These are phyloP conservation scores for Drosophila kurseongensis DNA, from an alignment of 1,140 invertebrate genomes.

Conservation along the genomic window DNA sequence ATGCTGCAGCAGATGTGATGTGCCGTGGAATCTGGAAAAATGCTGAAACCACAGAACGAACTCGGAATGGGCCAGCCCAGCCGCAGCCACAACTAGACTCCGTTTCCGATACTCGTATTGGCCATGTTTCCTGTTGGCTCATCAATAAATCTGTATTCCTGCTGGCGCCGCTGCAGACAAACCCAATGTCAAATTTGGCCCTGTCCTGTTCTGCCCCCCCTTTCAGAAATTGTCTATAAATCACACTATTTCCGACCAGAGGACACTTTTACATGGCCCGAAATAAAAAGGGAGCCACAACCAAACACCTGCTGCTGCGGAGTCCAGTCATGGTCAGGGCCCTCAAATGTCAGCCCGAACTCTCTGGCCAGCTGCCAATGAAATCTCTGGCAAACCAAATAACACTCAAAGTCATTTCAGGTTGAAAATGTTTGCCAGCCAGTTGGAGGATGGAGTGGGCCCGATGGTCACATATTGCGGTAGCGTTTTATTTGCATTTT, in stretches of 20 bases:
- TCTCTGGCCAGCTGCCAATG: conserved; percentile 73
- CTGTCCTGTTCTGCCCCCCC: background rate
- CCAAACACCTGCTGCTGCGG: conserved; percentile 71
- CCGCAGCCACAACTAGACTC: conserved; percentile 35
- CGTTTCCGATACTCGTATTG: conserved; percentile 48
- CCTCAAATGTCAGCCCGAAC: conserved; percentile 31
- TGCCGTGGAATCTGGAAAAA: conserved; percentile 25
- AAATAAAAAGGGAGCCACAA: conserved; percentile 26
- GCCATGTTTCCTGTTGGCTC: conserved; percentile 68
- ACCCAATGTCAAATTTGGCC: conserved; percentile 46
- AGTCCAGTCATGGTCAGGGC: conserved; percentile 47
- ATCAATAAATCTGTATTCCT: conserved; percentile 78
- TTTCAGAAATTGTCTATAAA: conserved; percentile 62
- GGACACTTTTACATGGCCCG: conserved; percentile 24
- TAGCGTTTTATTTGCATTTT: conserved; percentile 76
- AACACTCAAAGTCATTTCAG: conserved; percentile 80
- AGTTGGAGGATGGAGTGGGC: conserved; percentile 5
- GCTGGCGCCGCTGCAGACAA: conserved; percentile 64
- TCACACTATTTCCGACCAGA: conserved; percentile 62
- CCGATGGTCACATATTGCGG: conserved; percentile 69
- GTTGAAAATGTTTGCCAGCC: conserved; percentile 62
- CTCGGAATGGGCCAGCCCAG: conserved; percentile 16
- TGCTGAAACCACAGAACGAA: conserved; percentile 62
- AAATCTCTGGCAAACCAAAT: conserved; percentile 78
- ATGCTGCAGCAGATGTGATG: conserved; percentile 65